Evolutionary conservation across 2,888 invertebrate genomes (phyloP), one percentile per base, ranked within the genome.

Genomic region (Hirudinaria manillensis): DNA sequence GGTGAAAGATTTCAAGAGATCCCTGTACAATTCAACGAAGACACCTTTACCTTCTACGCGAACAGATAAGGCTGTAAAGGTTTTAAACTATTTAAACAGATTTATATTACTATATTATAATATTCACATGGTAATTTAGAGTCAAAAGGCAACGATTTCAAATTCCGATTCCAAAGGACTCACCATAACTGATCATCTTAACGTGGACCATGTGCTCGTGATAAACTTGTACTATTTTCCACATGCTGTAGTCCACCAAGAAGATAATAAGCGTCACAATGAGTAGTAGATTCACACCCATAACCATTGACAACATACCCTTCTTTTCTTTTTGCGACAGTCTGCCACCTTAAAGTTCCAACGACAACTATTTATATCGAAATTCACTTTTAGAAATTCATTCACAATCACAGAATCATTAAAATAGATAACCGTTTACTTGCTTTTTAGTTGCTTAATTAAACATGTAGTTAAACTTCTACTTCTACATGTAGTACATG

Each of bases 171-270:
- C 27, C 6, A 16, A 3, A 56, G 3, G 27, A 68, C 68, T 68
- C 10, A 24, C 68, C 68, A 36, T 29, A 34, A 68, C 68, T 68
- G n/a, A 68, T 68, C 36, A 68, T 68, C n/a, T 68, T 68, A 68
- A 68, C 36, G 4, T 32, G 32, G n/a, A 68, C 68, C 36, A 68
- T 34, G 36, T 68, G n/a, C 3, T 36, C 36, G 34, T 68, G 68
- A 32, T 34, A 68, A 10, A 36, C 32, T 32, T 68, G 29, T 6
- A 68, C 68, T 29, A 32, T 34, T 68, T 34, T 45, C 32, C 32
- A 19, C 38, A 70, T 51, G 24, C 32, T 24, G 27, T 27, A 51
- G 29, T 45, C 38, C 45, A 70, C 24, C 24, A 70, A 36, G 29
- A 70, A 70, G 51, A 70, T 34, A 36, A 68, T n/a, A n/a, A 34